Evolutionary conservation across 2,797 vertebrate genomes (phyloP).

Genomic region (Chloroceryle amazona): DNA sequence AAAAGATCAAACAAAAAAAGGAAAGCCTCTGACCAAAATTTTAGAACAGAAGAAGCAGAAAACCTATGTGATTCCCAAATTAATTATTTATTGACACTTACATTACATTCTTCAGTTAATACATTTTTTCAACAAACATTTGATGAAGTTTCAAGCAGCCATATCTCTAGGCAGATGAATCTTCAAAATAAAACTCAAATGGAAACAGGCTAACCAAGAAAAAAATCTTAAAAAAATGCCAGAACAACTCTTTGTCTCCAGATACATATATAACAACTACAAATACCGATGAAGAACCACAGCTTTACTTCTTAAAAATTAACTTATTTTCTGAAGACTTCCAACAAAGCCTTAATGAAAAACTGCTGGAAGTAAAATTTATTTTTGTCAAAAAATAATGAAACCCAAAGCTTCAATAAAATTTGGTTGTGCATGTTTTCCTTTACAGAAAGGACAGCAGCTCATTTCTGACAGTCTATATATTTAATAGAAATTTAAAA

Average conservation of each 20-base stretch:
- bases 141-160: neutral
- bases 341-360: neutral
- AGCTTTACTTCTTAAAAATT: neutral
- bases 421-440: neutral
- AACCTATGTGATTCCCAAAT: fast-evolving
- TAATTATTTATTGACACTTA: neutral
- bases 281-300: neutral
- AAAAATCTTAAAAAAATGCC: neutral
- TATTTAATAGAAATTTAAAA: neutral
- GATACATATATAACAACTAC: neutral
- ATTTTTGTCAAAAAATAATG: neutral
- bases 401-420: fast-evolving
- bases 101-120: neutral
- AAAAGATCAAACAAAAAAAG: neutral
- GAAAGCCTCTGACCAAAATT: neutral
- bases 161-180: neutral
- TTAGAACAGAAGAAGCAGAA: neutral
- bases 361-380: neutral
- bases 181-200: neutral
- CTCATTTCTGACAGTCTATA: neutral
- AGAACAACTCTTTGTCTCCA: neutral
- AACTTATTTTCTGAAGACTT: neutral
- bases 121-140: neutral
- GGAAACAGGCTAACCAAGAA: neutral
- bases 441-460: neutral